Conservation (phyloP, 2,113 vertebrate species). For the Hemiprocne comata region DNA sequence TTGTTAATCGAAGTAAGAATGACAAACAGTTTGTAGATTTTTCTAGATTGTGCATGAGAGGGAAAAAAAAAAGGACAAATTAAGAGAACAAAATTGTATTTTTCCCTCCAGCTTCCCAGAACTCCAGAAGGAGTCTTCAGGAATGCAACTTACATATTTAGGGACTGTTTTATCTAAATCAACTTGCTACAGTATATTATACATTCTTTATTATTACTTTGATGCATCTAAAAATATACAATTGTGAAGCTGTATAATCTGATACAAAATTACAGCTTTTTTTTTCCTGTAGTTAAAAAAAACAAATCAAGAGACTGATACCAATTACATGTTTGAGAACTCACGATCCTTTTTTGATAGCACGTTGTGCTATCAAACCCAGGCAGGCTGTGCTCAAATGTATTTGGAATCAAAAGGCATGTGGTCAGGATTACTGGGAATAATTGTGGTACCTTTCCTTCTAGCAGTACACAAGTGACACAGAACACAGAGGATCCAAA, state of each 20-base stretch:
- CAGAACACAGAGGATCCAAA: background rate
- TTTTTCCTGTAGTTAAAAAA: background rate
- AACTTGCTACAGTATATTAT: background rate
- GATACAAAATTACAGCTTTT: background rate
- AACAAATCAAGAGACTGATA: background rate
- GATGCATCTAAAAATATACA: background rate
- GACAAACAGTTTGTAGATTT: background rate
- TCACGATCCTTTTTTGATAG: slow-evolving; percentile 27
- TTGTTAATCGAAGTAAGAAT: background rate
- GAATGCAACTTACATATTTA: background rate
- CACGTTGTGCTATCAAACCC: slow-evolving; percentile 20
- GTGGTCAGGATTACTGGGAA: background rate
- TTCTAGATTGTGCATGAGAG: background rate
- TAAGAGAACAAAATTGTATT: background rate
- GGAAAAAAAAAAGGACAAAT: background rate
- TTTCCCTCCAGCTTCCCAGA: background rate
- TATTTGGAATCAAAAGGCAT: background rate
- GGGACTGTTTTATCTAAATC: background rate
- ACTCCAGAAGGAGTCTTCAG: background rate
- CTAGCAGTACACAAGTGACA: background rate
- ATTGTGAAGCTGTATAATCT: background rate
- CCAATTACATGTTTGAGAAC: background rate
- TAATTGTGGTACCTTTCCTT: background rate
- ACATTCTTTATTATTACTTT: background rate
- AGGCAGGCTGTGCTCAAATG: slow-evolving; percentile 12